Base-by-base conservation (phyloP, 2,113 vertebrate genomes). In the Leptodactylus fuscus region DNA sequence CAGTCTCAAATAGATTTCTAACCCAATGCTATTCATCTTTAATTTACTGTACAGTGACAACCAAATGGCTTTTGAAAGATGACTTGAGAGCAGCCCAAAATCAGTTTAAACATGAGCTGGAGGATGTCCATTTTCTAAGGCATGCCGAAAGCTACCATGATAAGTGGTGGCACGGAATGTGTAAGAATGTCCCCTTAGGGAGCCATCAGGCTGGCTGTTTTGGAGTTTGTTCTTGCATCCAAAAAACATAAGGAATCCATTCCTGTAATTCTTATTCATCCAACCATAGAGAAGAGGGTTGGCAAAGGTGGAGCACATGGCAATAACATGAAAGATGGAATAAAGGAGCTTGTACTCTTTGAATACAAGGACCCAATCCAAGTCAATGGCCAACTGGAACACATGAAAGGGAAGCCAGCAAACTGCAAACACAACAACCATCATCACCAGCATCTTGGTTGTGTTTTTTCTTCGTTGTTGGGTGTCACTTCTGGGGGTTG, bases 261-360 rank as follows among this genome's bases (percentile, higher is more conserved):
- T 97, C 85, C 97, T 91, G 91, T 97, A 98, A 92, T 97, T 98
- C 91, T 96, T 97, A 91, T 97, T 98, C 97, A 98, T 98, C 96
- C 96, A 98, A 32, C 97, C 97, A 0, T 98, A 97, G n/a, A 98
- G 94, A 32, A 98, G 77, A 2, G 97, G 97, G 88, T 98, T 98
- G 87, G 93, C 91, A 86, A 96, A 98, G 0, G 97, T 98, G 4
- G 97, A 97, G 87, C 96, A 97, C 97, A 98, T 98, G 38, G 97
- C 97, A 60, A 96, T 91, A 0, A 98, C 96, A 1, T 98, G 97
- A 89, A 98, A 98, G 70, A 97, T 87, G 0, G 94, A 96, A 87
- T 97, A 98, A 67, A 98, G 94, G 16, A 98, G 94, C 91, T 98
- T 97, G 90, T 98, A 97, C 55, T 98, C 96, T 9, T 95, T 94